Conservation (phyloP, 2,797 vertebrate genomes). For the Spea hammondii region DNA sequence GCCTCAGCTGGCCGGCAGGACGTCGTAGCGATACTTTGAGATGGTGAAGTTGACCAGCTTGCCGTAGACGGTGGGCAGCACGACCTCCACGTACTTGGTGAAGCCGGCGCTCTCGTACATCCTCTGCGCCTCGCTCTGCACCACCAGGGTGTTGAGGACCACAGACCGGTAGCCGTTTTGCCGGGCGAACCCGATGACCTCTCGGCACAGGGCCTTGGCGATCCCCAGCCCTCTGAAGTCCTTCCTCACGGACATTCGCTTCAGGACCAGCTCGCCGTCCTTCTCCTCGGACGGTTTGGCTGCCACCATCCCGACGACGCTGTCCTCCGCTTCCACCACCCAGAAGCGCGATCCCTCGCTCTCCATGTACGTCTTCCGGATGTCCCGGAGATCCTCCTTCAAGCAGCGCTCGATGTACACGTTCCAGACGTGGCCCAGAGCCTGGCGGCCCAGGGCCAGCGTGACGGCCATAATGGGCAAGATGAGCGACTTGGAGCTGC, state of each 20-base stretch:
- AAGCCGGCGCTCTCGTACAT: slow-evolving; percentile 78
- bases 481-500: slow-evolving; percentile 74
- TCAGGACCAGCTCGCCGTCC: slow-evolving; percentile 68
- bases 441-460: slow-evolving; percentile 63
- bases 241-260: slow-evolving; percentile 71
- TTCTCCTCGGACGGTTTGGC: slow-evolving; percentile 54
- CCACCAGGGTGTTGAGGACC: slow-evolving; percentile 70
- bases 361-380: slow-evolving; percentile 51
- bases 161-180: slow-evolving; percentile 65
- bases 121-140: slow-evolving; percentile 75
- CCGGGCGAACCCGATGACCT: slow-evolving; percentile 68
- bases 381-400: slow-evolving; percentile 64
- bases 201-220: slow-evolving; percentile 69
- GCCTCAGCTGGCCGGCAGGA: slow-evolving; percentile 39
- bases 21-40: slow-evolving; percentile 69
- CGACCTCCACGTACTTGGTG: slow-evolving; percentile 57
- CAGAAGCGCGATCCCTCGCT: slow-evolving; percentile 69
- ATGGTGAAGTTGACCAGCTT: slow-evolving; percentile 70
- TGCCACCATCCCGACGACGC: slow-evolving; percentile 69
- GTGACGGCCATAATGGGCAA: slow-evolving; percentile 71
- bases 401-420: slow-evolving; percentile 69
- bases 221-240: slow-evolving; percentile 72
- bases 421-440: slow-evolving; percentile 63
- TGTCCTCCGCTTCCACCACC: slow-evolving; percentile 74
- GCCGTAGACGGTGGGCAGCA: slow-evolving; percentile 57